Conservation (phyloP, 2,888 invertebrate species). For the Drosophila prostipennis region DNA sequence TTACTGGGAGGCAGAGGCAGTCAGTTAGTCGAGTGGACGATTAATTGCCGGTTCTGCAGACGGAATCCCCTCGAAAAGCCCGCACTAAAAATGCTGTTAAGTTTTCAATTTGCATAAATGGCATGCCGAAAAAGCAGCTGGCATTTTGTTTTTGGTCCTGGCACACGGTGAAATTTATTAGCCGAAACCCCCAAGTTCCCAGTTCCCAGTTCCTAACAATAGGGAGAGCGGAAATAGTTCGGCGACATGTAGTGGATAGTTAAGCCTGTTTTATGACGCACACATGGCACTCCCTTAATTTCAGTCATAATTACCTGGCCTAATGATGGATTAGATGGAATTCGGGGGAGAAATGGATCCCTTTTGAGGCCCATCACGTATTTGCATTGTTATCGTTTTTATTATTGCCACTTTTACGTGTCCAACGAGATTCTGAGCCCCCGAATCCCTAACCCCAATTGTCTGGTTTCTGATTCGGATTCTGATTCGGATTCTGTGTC, state of each 20-base stretch:
- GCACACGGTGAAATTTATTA: constrained; percentile 45
- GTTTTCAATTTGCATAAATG: constrained; percentile 57
- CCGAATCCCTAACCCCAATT: constrained; percentile 17
- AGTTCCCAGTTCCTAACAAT: neutral
- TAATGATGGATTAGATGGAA: constrained; percentile 49
- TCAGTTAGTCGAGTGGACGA: constrained; percentile 40
- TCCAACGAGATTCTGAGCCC: constrained; percentile 6
- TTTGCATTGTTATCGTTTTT: constrained; percentile 58
- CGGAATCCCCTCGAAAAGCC: neutral
- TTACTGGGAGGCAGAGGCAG: constrained; percentile 30
- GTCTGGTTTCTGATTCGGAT: constrained; percentile 15
- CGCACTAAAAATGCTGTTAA: constrained; percentile 55
- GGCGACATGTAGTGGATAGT: no score
- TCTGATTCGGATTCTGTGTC: constrained; percentile 10
- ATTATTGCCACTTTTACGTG: constrained; percentile 58
- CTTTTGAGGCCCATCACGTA: constrained; percentile 52
- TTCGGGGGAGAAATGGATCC: constrained; percentile 6
- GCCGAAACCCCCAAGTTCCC: neutral
- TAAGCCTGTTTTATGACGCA: constrained; percentile 32
- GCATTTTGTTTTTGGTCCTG: constrained; percentile 45
- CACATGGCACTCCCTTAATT: constrained; percentile 41
- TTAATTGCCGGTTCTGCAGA: constrained; percentile 39
- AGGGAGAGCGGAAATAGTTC: constrained; percentile 12
- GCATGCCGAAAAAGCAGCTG: constrained; percentile 37
- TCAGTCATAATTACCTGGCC: constrained; percentile 55